phyloP scores from a whole-genome alignment of 2,888 invertebrate genomes.

The Prenolepis imparis region DNA sequence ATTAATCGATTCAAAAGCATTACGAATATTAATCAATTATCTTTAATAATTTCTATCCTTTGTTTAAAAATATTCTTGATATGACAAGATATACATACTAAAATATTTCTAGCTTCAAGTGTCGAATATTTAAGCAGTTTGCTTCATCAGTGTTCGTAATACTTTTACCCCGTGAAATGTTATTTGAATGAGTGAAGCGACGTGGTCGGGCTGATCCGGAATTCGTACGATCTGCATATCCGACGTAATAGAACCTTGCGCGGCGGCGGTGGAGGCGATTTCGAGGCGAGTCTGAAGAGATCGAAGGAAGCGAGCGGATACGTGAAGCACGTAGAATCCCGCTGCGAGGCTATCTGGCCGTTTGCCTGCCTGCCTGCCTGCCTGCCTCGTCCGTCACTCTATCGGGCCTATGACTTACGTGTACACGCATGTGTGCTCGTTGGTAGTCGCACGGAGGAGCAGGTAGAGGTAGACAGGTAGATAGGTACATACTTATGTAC shows the following conservation, averaged over 20 bases:
- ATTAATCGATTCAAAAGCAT: background rate
- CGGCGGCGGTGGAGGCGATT: conserved; percentile 52
- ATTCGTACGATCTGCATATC: conserved; percentile 47
- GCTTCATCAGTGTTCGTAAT: background rate
- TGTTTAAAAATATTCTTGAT: background rate
- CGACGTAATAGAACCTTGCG: conserved; percentile 35
- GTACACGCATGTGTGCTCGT: conserved; percentile 55
- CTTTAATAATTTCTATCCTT: conserved; percentile 5
- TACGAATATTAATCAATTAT: background rate
- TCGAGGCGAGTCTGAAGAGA: conserved; percentile 52
- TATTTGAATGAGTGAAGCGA: background rate
- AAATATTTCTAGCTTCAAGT: background rate
- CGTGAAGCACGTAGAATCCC: conserved; percentile 63
- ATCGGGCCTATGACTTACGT: conserved; percentile 57
- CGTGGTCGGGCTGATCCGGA: conserved; percentile 14
- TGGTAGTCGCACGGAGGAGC: conserved; percentile 64
- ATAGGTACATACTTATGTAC: conserved; percentile 74
- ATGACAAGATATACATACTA: background rate
- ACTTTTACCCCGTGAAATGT: conserved; percentile 3
- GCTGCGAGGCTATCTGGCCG: conserved; percentile 64
- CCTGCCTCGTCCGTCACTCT: conserved; percentile 59
- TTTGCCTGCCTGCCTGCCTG: conserved; percentile 55
- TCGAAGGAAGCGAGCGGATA: conserved; percentile 60
- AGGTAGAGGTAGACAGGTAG: conserved; percentile 20
- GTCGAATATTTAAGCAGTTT: background rate